phyloP scores from a whole-genome alignment of 2,888 invertebrate genomes.

The Ochropleura plecta region DNA sequence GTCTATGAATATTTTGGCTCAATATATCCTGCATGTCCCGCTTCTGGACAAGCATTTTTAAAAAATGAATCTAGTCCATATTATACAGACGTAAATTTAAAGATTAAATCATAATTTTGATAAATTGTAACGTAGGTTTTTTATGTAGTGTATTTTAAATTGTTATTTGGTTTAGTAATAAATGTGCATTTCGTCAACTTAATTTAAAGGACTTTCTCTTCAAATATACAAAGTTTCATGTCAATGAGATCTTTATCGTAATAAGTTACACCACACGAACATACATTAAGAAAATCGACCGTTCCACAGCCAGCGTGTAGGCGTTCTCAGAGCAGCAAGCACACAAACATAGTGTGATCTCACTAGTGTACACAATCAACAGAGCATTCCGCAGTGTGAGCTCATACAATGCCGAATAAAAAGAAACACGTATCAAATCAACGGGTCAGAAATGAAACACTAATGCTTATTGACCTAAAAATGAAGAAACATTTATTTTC shows the following conservation, averaged over 20 bases:
- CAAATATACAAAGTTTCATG: conserved; percentile 52
- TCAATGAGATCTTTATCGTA: conserved; percentile 55
- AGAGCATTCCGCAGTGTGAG: conserved; percentile 19
- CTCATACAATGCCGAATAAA: conserved; percentile 28
- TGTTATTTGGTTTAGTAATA: conserved; percentile 23
- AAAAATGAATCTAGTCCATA: background rate
- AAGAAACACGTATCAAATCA: conserved; percentile 44
- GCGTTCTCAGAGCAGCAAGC: conserved; percentile 28
- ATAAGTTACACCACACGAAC: conserved; percentile 47
- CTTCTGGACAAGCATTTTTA: background rate
- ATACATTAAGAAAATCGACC: conserved; percentile 40
- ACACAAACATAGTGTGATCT: conserved; percentile 44
- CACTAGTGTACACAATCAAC: conserved; percentile 30
- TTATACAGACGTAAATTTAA: background rate
- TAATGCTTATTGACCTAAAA: conserved; percentile 92
- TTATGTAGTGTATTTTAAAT: background rate
- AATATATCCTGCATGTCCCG: background rate
- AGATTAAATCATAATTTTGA: background rate
- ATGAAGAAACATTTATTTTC: conserved; percentile 94
- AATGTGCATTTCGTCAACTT: conserved; percentile 34
- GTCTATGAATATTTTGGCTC: background rate
- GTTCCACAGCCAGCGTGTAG: conserved; percentile 42
- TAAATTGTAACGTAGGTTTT: background rate
- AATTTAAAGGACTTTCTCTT: conserved; percentile 41
- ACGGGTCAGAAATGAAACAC: conserved; percentile 86